These are phyloP conservation scores for Calameuta filiformis DNA, from an alignment of 2,888 invertebrate species.

Conservation along the genomic window DNA sequence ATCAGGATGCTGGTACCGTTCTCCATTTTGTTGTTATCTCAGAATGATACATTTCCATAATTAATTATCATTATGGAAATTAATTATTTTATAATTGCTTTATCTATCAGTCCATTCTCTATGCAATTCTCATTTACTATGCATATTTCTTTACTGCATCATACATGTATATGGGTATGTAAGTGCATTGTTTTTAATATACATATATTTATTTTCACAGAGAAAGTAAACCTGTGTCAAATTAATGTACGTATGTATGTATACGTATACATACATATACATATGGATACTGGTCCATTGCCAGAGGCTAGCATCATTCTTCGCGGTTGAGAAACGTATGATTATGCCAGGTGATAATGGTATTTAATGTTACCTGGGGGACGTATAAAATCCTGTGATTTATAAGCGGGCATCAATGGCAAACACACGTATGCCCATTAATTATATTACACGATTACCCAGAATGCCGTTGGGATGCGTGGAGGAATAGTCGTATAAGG, in stretches of 20 bases:
- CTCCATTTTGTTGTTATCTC: neutral
- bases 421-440: slow-evolving; percentile 30
- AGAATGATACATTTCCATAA: neutral
- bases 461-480: slow-evolving; percentile 17
- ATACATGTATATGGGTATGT: neutral
- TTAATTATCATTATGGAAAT: neutral
- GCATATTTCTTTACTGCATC: neutral
- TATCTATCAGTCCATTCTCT: neutral
- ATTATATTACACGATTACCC: slow-evolving; percentile 31
- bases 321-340: slow-evolving; percentile 21
- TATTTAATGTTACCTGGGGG: slow-evolving; percentile 21
- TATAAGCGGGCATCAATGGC: slow-evolving; percentile 31
- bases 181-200: neutral
- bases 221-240: neutral
- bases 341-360: slow-evolving; percentile 24
- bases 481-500: slow-evolving; percentile 10
- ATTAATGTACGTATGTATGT: neutral
- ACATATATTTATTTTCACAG: neutral
- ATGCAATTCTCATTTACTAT: neutral
- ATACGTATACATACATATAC: neutral
- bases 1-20: neutral
- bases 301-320: slow-evolving; percentile 11
- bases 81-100: neutral
- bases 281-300: slow-evolving; percentile 1
- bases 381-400: slow-evolving; percentile 27